These are phyloP conservation scores for Toxotes chatareus DNA, from an alignment of 2,113 vertebrate genomes.

Conservation along the genomic window DNA sequence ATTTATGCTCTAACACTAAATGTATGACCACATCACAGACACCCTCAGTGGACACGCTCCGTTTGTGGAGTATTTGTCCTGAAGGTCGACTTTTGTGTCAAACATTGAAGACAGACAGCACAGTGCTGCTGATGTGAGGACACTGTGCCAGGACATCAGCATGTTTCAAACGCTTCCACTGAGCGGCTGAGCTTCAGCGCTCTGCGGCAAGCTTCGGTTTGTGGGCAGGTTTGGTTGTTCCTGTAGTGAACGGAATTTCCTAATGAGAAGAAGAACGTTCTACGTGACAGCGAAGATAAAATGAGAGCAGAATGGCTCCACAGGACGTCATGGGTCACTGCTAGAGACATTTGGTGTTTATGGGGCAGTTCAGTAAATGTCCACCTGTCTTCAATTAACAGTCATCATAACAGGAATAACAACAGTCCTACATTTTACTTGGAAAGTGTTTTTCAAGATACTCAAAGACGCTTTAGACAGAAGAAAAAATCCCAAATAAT, in stretches of 20 bases:
- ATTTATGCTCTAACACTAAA: slow-evolving; percentile 11
- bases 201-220: neutral
- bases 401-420: no score
- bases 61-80: no score
- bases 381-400: no score
- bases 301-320: neutral
- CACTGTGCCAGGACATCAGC: neutral
- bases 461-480: no score
- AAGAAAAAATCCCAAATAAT: no score
- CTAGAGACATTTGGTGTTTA: neutral
- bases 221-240: neutral
- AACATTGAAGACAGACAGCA: no score
- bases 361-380: no score
- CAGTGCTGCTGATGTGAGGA: neutral
- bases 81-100: no score
- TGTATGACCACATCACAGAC: slow-evolving; percentile 27
- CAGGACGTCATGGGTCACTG: neutral
- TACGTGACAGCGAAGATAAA: neutral
- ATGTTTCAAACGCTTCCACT: neutral
- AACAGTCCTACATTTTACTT: no score
- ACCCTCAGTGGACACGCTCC: neutral
- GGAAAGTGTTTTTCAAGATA: no score
- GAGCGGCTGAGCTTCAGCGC: neutral
- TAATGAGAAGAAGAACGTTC: neutral
- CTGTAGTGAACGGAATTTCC: neutral